Percentiles rank a stretch among this genome's conserved stretches.
phyloP scores from a whole-genome alignment of 2,113 vertebrate species.

The Cyanoderma ruficeps region DNA sequence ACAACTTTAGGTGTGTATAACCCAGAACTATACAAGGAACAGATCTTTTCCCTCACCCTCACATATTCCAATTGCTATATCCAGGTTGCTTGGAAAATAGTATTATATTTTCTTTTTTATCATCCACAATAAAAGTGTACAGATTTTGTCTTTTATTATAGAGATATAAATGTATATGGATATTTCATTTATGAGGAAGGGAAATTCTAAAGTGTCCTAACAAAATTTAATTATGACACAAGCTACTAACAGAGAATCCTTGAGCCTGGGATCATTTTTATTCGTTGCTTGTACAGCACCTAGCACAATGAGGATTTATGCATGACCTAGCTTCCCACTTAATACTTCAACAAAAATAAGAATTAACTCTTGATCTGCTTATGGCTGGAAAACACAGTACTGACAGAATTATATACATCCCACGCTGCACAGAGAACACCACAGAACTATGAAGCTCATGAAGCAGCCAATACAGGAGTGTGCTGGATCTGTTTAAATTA shows the following conservation, averaged over 20 bases:
- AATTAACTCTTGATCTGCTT: slow-evolving; percentile 48
- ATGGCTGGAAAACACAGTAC: background rate
- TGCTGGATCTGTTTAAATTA: background rate
- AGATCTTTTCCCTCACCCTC: background rate
- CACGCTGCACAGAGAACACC: background rate
- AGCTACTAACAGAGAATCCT: slow-evolving; percentile 10
- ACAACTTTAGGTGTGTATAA: background rate
- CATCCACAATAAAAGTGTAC: slow-evolving; percentile 47
- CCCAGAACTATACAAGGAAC: background rate
- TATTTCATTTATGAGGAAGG: slow-evolving; percentile 34
- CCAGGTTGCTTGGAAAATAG: background rate
- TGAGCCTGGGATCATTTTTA: slow-evolving; percentile 41
- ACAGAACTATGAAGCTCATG: background rate
- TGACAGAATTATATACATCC: background rate
- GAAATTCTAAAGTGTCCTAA: slow-evolving; percentile 51
- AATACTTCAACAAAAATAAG: slow-evolving; percentile 36
- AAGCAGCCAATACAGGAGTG: background rate
- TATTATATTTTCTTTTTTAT: slow-evolving; percentile 37
- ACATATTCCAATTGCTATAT: background rate
- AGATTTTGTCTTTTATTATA: slow-evolving; percentile 47
- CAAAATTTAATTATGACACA: slow-evolving; percentile 54
- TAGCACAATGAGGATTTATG: slow-evolving; percentile 51
- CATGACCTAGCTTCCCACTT: slow-evolving; percentile 43
- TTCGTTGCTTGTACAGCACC: slow-evolving; percentile 55
- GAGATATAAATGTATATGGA: slow-evolving; percentile 43